These are phyloP conservation scores for Oryzias dopingdopingensis DNA, from an alignment of 2,797 vertebrate species.

Conservation along the genomic window DNA sequence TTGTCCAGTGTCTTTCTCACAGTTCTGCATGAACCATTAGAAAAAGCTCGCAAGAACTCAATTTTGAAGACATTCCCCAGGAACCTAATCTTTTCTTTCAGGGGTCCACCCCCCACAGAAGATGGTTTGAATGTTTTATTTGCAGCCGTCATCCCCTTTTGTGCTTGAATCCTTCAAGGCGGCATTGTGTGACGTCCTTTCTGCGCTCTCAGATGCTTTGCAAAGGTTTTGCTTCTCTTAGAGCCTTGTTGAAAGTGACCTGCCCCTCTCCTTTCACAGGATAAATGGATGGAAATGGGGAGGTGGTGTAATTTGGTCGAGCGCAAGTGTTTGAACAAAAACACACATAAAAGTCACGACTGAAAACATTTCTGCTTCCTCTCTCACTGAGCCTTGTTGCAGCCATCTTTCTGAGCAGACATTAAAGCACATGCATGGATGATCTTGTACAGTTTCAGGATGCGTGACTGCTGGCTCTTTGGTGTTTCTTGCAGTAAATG, in stretches of 20 bases:
- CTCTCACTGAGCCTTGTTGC: neutral
- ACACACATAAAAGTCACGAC: constrained; percentile 17
- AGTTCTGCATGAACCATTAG: constrained; percentile 35
- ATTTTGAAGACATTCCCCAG: constrained; percentile 62
- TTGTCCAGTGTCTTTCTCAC: constrained; percentile 22
- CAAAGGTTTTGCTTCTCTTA: constrained; percentile 54
- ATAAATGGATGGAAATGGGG: constrained; percentile 52
- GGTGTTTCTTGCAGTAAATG: constrained; percentile 10
- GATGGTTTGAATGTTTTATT: constrained; percentile 68
- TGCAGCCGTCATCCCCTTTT: constrained; percentile 69
- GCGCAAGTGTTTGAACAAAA: constrained; percentile 46
- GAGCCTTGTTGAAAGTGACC: constrained; percentile 62
- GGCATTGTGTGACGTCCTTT: constrained; percentile 72
- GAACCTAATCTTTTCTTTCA: constrained; percentile 63
- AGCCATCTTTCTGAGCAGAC: constrained; percentile 7
- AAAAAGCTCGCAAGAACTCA: constrained; percentile 53
- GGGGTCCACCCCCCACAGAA: constrained; percentile 57
- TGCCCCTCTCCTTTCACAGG: constrained; percentile 45
- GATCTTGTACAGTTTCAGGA: constrained; percentile 12
- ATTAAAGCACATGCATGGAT: constrained; percentile 19
- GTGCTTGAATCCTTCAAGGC: constrained; percentile 52
- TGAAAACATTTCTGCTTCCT: constrained; percentile 31
- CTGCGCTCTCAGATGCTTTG: constrained; percentile 50
- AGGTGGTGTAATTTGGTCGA: constrained; percentile 49
- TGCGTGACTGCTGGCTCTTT: constrained; percentile 19